These are phyloP conservation scores for Caranx ignobilis DNA, from an alignment of 2,113 vertebrate genomes.

Conservation along the genomic window DNA sequence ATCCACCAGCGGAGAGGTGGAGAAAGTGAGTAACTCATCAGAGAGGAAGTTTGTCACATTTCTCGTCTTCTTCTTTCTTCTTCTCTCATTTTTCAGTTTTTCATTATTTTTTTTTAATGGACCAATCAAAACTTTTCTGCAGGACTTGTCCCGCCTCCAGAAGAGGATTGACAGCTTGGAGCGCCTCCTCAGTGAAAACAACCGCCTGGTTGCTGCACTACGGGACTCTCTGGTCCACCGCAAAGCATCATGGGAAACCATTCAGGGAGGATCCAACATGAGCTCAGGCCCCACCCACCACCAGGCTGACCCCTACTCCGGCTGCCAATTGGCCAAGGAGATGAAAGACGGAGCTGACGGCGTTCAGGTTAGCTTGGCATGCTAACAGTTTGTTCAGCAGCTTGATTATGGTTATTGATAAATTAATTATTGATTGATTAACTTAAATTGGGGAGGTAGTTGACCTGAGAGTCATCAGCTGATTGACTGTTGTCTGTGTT, in stretches of 20 bases:
- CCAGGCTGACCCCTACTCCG: slow-evolving; percentile 49
- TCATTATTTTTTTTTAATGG: too few relatives aligned
- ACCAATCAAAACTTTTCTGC: slow-evolving; percentile 7
- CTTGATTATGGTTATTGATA: too few relatives aligned
- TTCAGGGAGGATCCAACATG: slow-evolving; percentile 69
- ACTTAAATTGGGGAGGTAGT: too few relatives aligned
- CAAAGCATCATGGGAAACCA: slow-evolving; percentile 86
- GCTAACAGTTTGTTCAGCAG: not conserved
- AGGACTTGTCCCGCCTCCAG: slow-evolving; percentile 92
- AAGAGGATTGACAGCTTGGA: slow-evolving; percentile 94
- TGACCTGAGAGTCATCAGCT: too few relatives aligned
- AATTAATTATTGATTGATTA: too few relatives aligned
- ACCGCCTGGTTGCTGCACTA: slow-evolving; percentile 92
- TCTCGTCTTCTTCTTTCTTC: too few relatives aligned
- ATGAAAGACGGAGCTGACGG: slow-evolving; percentile 79
- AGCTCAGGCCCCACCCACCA: slow-evolving; percentile 66
- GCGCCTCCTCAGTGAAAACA: slow-evolving; percentile 91
- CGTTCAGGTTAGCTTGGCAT: slow-evolving; percentile 86
- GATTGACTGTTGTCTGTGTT: too few relatives aligned
- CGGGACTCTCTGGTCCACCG: slow-evolving; percentile 89
- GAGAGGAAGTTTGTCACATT: too few relatives aligned
- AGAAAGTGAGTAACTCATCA: slow-evolving; percentile 1
- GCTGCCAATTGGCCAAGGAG: slow-evolving; percentile 80
- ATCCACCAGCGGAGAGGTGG: slow-evolving; percentile 17
- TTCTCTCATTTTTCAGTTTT: too few relatives aligned